A percentile compares a stretch with the other conserved stretches of the same genome.
phyloP scores from a whole-genome alignment of 2,888 invertebrate species.

The Hoplodrina ambigua region DNA sequence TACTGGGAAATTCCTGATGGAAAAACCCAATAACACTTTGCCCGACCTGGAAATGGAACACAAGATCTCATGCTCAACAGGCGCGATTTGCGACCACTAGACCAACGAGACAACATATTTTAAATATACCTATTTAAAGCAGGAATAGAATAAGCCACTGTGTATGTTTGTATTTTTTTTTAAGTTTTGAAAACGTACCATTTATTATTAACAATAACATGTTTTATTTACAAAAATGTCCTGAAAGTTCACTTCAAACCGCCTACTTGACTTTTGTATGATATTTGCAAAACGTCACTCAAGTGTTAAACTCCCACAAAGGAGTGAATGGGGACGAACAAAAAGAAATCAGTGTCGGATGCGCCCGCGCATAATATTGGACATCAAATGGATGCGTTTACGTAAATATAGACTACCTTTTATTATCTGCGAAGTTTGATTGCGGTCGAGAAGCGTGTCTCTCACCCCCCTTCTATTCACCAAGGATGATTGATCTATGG shows the following conservation, averaged over 20 bases:
- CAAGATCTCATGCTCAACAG: too few species aligned
- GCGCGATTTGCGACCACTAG: too few species aligned
- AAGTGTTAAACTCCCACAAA: slow-evolving; percentile 74
- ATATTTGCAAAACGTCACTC: slow-evolving; percentile 80
- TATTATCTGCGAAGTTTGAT: slow-evolving; percentile 87
- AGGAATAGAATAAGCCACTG: too few species aligned
- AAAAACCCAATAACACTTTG: too few species aligned
- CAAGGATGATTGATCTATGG: slow-evolving; percentile 89
- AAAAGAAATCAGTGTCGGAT: slow-evolving; percentile 81
- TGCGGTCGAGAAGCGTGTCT: slow-evolving; percentile 78
- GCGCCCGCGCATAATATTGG: slow-evolving; percentile 83
- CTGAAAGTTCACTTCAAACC: slow-evolving; percentile 65
- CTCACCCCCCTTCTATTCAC: slow-evolving; percentile 86
- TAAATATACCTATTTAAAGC: too few species aligned
- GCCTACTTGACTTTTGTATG: slow-evolving; percentile 78
- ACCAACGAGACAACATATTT: too few species aligned
- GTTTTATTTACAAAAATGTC: background rate
- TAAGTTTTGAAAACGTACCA: too few species aligned
- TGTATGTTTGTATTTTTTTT: background rate
- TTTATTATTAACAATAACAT: background rate
- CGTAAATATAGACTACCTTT: slow-evolving; percentile 88
- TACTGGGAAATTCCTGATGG: too few species aligned
- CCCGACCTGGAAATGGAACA: too few species aligned
- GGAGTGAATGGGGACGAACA: slow-evolving; percentile 73
- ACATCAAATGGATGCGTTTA: slow-evolving; percentile 88